These are phyloP conservation scores for Pedetes capensis DNA, from an alignment of 2,113 vertebrate species.

Conservation along the genomic window DNA sequence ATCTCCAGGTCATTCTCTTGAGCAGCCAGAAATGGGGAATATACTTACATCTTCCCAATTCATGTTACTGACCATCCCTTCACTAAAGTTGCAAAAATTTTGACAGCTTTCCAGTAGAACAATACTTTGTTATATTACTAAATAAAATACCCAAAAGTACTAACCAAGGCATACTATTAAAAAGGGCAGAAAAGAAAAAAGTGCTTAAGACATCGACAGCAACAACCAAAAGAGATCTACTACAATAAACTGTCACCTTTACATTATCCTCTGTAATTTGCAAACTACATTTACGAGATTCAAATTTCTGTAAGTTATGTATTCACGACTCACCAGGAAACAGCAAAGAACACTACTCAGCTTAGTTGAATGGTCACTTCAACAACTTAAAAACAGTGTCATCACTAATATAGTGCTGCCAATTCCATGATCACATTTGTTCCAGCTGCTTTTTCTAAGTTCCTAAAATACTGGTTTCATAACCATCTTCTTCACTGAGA, in stretches of 20 bases:
- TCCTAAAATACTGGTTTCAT: conserved; percentile 60
- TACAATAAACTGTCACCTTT: background rate
- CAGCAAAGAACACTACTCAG: conserved; percentile 43
- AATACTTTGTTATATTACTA: background rate
- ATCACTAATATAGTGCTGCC: conserved; percentile 10
- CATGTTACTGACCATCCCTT: background rate
- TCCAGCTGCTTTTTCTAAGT: conserved; percentile 19
- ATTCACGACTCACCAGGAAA: conserved; percentile 40
- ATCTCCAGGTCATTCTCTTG: background rate
- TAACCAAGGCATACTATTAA: background rate
- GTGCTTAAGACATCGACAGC: background rate
- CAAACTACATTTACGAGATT: background rate
- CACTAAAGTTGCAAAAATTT: background rate
- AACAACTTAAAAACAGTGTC: background rate
- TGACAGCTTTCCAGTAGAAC: background rate
- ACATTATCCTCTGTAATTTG: background rate
- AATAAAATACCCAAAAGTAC: background rate
- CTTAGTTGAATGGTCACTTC: background rate
- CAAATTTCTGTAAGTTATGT: background rate
- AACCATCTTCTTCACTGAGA: conserved; percentile 17
- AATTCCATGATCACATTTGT: conserved; percentile 34
- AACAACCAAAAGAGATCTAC: background rate
- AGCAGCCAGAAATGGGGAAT: background rate
- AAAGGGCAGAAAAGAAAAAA: background rate
- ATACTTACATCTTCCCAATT: background rate